Evolutionary conservation across 2,888 invertebrate genomes (phyloP).

Genomic region (Cataglyphis albicans): DNA sequence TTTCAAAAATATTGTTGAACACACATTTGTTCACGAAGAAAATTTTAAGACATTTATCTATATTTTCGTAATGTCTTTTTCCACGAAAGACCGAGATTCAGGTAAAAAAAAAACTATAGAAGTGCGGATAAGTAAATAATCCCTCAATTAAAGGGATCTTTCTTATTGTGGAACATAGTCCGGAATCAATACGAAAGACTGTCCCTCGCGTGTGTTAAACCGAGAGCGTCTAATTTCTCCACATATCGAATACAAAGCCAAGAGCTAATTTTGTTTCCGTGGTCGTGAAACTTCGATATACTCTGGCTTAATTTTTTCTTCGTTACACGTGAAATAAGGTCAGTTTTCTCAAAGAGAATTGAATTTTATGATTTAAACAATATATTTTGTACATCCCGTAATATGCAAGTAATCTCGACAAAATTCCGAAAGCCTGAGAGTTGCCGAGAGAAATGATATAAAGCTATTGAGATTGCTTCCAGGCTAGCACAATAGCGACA

Average conservation of each 20-base stretch:
- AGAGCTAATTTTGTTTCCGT: constrained; percentile 23
- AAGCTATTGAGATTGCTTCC: constrained; percentile 76
- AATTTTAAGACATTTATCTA: not conserved
- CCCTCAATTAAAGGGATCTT: constrained; percentile 68
- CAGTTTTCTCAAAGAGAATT: constrained; percentile 1
- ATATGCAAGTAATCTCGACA: constrained; percentile 19
- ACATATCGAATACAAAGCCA: not conserved
- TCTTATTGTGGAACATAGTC: constrained; percentile 20
- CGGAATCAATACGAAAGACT: constrained; percentile 19
- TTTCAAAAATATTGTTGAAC: not conserved
- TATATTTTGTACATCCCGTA: not conserved
- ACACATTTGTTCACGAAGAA: not conserved
- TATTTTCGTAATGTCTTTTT: constrained; percentile 10
- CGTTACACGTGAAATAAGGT: constrained; percentile 4
- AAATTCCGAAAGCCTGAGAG: constrained; percentile 25
- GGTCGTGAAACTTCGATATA: constrained; percentile 11
- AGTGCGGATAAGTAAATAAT: constrained; percentile 70
- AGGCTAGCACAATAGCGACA: constrained; percentile 73
- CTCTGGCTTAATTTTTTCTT: constrained; percentile 5
- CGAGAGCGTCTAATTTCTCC: constrained; percentile 11
- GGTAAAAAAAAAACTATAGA: constrained; percentile 52
- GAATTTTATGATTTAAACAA: constrained; percentile 1
- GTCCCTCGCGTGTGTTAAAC: constrained; percentile 1
- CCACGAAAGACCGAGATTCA: not conserved
- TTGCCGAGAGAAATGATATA: constrained; percentile 68